A percentile compares a stretch with the other conserved stretches of the same genome.
Conservation (phyloP, 2,888 invertebrate genomes). For the Proisotoma minuta region DNA sequence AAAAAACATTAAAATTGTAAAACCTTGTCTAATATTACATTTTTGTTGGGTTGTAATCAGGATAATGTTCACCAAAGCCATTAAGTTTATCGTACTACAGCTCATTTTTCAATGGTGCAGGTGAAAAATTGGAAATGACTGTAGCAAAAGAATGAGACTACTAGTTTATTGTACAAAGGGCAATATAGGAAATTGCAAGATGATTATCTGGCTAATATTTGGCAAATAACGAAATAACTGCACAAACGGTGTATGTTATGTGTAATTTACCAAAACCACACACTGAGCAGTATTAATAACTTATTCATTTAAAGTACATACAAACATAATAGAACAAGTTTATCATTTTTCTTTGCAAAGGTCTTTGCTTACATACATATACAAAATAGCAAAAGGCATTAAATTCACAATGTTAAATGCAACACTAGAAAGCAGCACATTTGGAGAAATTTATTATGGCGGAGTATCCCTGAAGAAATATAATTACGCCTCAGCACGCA, state of each 20-base stretch:
- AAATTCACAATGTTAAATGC: background rate
- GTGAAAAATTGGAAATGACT: too few species aligned
- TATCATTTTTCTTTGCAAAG: background rate
- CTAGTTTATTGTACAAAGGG: background rate
- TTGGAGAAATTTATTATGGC: conserved; percentile 10
- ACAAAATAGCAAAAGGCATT: too few species aligned
- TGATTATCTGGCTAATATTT: background rate
- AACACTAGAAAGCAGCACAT: background rate
- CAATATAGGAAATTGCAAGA: background rate
- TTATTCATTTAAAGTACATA: background rate
- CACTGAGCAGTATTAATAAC: conserved; percentile 8
- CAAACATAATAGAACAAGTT: conserved; percentile 2
- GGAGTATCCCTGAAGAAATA: conserved; percentile 7
- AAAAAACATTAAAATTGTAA: too few species aligned
- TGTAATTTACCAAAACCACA: background rate
- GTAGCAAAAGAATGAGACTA: too few species aligned
- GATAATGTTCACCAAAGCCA: too few species aligned
- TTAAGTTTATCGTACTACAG: too few species aligned
- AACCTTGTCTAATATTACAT: too few species aligned
- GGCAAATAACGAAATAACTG: too few species aligned
- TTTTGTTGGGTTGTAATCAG: too few species aligned
- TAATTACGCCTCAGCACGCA: conserved; percentile 14
- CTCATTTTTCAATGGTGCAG: too few species aligned
- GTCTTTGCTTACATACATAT: too few species aligned
- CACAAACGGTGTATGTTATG: too few species aligned